phyloP scores from a whole-genome alignment of 2,797 vertebrate genomes.

The Acrossocheilus fasciatus region DNA sequence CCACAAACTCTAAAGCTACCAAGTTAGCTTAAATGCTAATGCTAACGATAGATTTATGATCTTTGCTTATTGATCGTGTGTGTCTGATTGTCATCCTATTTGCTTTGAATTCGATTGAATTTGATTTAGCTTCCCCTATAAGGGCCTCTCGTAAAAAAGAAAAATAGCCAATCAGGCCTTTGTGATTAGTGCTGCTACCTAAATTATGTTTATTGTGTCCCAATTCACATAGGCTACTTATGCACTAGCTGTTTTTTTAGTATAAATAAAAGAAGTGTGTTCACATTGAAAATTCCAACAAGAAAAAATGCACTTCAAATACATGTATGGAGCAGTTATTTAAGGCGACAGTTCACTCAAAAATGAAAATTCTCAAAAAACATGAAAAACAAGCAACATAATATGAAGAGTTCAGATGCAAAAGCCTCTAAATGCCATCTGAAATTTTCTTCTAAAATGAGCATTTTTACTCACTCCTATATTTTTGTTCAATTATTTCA shows the following conservation, averaged over 20 bases:
- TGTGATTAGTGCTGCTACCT: constrained; percentile 6
- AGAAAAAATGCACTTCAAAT: background rate
- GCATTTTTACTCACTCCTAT: no score
- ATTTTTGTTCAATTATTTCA: no score
- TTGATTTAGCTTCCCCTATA: background rate
- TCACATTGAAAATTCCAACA: background rate
- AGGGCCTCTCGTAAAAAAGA: background rate
- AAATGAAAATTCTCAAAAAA: no score
- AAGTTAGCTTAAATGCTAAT: constrained; percentile 3
- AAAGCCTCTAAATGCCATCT: no score
- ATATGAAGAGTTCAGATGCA: no score
- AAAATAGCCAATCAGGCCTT: background rate
- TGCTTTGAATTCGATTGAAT: background rate
- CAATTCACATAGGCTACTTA: background rate
- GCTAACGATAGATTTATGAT: background rate
- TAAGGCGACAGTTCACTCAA: background rate
- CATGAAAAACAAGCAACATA: no score
- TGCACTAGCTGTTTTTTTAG: background rate
- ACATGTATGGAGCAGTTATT: background rate
- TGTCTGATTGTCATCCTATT: constrained; percentile 3
- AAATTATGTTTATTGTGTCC: constrained; percentile 27
- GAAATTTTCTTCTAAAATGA: no score
- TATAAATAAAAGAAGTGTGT: background rate
- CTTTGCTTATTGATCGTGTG: background rate
- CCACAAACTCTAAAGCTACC: background rate